Conservation (phyloP, 1,140 invertebrate species). For the Aphaenogaster floridana region DNA sequence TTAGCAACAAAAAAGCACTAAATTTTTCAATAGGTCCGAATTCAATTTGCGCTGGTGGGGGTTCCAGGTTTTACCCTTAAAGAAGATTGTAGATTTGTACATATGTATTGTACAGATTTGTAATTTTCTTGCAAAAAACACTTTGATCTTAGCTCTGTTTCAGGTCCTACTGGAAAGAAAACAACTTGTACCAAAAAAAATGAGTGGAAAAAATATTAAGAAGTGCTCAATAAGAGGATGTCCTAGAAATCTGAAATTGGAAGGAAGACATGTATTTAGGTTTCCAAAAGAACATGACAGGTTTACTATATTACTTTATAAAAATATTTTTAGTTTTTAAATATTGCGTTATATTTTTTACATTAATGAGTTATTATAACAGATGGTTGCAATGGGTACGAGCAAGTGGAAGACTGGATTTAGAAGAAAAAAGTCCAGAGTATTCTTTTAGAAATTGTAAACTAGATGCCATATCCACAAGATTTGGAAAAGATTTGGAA, state of each 20-base stretch:
- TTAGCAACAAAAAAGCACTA: no score
- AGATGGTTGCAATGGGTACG: no score
- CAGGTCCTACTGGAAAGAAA: not conserved
- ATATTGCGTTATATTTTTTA: not conserved
- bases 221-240: not conserved
- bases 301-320: not conserved
- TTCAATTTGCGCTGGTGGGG: no score
- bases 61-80: not conserved
- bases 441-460: not conserved
- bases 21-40: no score
- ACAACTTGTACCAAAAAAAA: not conserved
- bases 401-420: not conserved
- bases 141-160: slow-evolving; percentile 17
- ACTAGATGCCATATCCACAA: slow-evolving; percentile 15
- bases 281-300: not conserved
- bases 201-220: not conserved
- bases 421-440: not conserved
- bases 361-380: no score
- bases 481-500: slow-evolving; percentile 11
- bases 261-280: not conserved
- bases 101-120: not conserved
- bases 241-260: not conserved
- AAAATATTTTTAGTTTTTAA: not conserved
- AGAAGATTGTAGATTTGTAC: not conserved
- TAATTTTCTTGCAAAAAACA: not conserved